Evolutionary conservation across 2,888 invertebrate genomes (phyloP).

Genomic region (Napeogenes sylphis): DNA sequence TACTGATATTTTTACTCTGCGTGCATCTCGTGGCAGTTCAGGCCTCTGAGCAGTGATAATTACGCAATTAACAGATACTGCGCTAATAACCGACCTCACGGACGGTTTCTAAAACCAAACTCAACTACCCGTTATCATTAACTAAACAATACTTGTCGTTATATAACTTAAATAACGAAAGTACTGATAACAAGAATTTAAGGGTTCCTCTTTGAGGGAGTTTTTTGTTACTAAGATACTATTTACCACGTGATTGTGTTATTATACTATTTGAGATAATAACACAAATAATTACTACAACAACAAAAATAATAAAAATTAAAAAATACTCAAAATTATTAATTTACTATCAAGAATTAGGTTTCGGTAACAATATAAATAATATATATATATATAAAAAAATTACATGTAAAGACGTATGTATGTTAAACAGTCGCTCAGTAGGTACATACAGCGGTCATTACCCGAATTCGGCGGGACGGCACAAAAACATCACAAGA

Average conservation of each 20-base stretch:
- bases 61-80: slow-evolving; percentile 47
- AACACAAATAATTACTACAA: no score
- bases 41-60: slow-evolving; percentile 33
- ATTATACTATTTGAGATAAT: no score
- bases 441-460: slow-evolving; percentile 40
- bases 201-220: no score
- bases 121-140: slow-evolving; percentile 5
- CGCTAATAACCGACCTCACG: slow-evolving; percentile 41
- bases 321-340: no score
- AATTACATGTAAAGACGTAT: not conserved
- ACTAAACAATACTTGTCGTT: slow-evolving; percentile 1
- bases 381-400: no score
- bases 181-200: not conserved
- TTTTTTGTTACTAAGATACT: no score
- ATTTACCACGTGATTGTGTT: no score
- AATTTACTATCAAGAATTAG: no score
- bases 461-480: slow-evolving; percentile 47
- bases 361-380: no score
- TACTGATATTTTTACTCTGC: slow-evolving; percentile 2
- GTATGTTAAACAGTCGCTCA: slow-evolving; percentile 6
- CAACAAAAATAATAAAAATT: no score
- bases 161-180: not conserved
- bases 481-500: slow-evolving; percentile 44
- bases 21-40: slow-evolving; percentile 6
- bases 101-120: slow-evolving; percentile 32